Percentiles rank a stretch among this genome's conserved stretches.
phyloP scores from a whole-genome alignment of 2,888 invertebrate genomes.

The Drosophila seclusa region DNA sequence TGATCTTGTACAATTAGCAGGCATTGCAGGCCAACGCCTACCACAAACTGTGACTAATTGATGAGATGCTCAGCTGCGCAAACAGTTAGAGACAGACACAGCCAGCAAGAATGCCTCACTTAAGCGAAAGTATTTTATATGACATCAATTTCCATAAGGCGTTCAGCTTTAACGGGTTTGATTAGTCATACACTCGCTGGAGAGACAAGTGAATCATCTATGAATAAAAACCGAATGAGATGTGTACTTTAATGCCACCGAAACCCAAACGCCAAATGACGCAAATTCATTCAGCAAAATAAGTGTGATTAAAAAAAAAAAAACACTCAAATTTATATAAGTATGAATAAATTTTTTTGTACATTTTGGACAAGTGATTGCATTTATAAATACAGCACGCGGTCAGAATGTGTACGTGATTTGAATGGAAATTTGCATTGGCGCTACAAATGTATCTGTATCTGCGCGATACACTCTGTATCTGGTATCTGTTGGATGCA shows the following conservation, averaged over 20 bases:
- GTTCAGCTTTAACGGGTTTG: constrained; percentile 22
- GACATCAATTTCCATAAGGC: constrained; percentile 73
- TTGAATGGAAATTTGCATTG: constrained; percentile 51
- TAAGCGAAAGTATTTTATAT: constrained; percentile 71
- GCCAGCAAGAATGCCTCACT: constrained; percentile 30
- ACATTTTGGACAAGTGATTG: constrained; percentile 52
- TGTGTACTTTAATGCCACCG: constrained; percentile 35
- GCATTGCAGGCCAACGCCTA: constrained; percentile 32
- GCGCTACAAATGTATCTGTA: constrained; percentile 7
- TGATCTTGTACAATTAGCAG: constrained; percentile 13
- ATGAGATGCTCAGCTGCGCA: constrained; percentile 29
- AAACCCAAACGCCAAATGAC: constrained; percentile 53
- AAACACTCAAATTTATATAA: not conserved
- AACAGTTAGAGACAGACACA: constrained; percentile 18
- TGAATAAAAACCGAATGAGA: constrained; percentile 5
- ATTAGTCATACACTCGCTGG: constrained; percentile 55
- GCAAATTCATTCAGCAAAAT: constrained; percentile 72
- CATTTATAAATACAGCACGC: constrained; percentile 41
- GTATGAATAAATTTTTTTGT: not conserved
- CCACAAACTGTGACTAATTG: constrained; percentile 55
- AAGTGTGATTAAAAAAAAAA: constrained; percentile 46
- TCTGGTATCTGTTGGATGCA: constrained; percentile 67
- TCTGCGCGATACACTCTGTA: constrained; percentile 28
- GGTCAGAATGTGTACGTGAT: constrained; percentile 46
- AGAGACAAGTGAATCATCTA: constrained; percentile 54